Evolutionary conservation across 2,888 invertebrate species (phyloP).

Genomic region (Serrognathus titanus): DNA sequence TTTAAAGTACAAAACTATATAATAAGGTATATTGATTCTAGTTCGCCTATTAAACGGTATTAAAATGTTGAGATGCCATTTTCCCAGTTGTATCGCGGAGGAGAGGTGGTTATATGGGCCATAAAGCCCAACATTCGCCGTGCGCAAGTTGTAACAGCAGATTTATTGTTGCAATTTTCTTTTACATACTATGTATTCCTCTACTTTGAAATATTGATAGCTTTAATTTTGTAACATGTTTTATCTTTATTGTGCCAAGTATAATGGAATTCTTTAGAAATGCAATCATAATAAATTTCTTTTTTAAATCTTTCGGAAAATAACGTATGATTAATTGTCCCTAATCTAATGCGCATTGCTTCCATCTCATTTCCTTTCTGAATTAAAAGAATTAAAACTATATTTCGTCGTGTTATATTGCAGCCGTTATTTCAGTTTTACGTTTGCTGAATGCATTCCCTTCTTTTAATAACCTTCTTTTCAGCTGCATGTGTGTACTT

Average conservation of each 20-base stretch:
- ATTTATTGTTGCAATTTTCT: constrained; percentile 48
- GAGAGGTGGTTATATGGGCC: constrained; percentile 36
- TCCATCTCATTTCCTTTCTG: background rate
- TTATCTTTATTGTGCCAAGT: constrained; percentile 20
- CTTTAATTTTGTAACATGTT: constrained; percentile 34
- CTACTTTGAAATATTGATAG: constrained; percentile 37
- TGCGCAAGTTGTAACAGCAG: constrained; percentile 42
- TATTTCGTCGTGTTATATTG: background rate
- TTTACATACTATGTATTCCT: constrained; percentile 38
- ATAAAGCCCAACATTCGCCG: constrained; percentile 42
- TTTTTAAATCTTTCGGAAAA: constrained; percentile 7
- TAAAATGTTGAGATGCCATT: constrained; percentile 40
- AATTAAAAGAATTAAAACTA: background rate
- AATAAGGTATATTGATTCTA: constrained; percentile 1
- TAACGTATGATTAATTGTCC: constrained; percentile 13
- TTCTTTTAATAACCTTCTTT: background rate
- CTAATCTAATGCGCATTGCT: constrained; percentile 5
- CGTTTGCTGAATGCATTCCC: background rate
- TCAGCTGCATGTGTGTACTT: background rate
- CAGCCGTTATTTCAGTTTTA: background rate
- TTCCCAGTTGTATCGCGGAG: constrained; percentile 32
- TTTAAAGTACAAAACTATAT: background rate
- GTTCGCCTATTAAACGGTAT: constrained; percentile 35
- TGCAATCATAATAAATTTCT: constrained; percentile 16
- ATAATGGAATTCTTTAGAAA: constrained; percentile 15